A percentile compares a stretch with the other conserved stretches of the same genome.
Evolutionary conservation across 2,888 invertebrate genomes (phyloP).

Genomic region (Agrotis exclamationis): DNA sequence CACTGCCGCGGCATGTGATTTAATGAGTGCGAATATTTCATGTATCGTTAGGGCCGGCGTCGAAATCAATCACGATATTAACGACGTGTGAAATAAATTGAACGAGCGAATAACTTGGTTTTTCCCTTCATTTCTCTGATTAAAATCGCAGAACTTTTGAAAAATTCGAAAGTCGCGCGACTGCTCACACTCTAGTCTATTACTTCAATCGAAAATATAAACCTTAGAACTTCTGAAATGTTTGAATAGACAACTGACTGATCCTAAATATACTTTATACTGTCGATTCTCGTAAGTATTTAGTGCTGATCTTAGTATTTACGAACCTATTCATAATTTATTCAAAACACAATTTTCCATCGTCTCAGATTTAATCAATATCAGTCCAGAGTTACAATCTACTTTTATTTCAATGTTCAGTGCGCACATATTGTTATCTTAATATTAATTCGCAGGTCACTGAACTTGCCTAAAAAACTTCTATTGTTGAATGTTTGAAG

Average conservation of each 20-base stretch:
- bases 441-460: slow-evolving; percentile 25
- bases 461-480: slow-evolving; percentile 22
- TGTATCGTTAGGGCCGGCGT: slow-evolving; percentile 87
- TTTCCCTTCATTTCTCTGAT: slow-evolving; percentile 60
- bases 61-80: slow-evolving; percentile 89
- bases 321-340: background rate
- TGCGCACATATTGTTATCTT: slow-evolving; percentile 12
- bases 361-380: slow-evolving; percentile 7
- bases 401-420: slow-evolving; percentile 24
- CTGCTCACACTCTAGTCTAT: background rate
- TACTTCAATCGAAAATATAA: slow-evolving; percentile 1
- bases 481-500: slow-evolving; percentile 11
- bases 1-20: slow-evolving; percentile 81
- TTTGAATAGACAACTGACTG: slow-evolving; percentile 8
- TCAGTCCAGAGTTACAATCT: background rate
- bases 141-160: slow-evolving; percentile 45
- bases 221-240: background rate
- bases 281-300: background rate
- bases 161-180: background rate
- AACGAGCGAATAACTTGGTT: slow-evolving; percentile 78
- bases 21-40: slow-evolving; percentile 89
- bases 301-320: background rate
- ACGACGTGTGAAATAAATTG: slow-evolving; percentile 87
- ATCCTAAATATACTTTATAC: background rate
- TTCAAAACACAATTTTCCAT: background rate